phyloP scores from a whole-genome alignment of 2,888 invertebrate species.

The Didymodactylos carnosus region DNA sequence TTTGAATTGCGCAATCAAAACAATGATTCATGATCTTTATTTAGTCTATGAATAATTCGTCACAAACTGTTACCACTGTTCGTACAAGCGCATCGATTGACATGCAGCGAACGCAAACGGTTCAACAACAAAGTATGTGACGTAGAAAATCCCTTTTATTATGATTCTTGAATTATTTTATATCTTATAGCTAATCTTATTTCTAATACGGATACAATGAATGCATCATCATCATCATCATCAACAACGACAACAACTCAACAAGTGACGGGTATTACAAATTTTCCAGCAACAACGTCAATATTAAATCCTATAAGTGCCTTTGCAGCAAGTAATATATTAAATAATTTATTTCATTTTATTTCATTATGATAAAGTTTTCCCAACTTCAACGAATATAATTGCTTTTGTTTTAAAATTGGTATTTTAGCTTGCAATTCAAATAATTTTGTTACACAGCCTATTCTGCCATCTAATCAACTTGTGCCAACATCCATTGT shows the following conservation, averaged over 20 bases:
- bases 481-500: background rate
- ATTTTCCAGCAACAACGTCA: background rate
- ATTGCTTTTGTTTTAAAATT: no score
- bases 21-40: background rate
- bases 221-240: no score
- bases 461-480: background rate
- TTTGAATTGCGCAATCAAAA: background rate
- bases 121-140: no score
- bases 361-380: background rate
- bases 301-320: background rate
- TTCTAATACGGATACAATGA: background rate
- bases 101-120: background rate
- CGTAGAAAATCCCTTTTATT: background rate
- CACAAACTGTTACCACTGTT: background rate
- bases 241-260: background rate
- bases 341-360: background rate
- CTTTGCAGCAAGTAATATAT: no score
- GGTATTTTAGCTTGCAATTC: background rate
- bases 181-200: background rate
- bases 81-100: background rate
- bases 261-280: background rate
- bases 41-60: background rate
- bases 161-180: no score
- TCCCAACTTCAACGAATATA: no score
- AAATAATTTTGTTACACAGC: background rate